Base-by-base conservation (phyloP, 53 echinoderm and acorn worm genomes). In the Arbacia lixula region DNA sequence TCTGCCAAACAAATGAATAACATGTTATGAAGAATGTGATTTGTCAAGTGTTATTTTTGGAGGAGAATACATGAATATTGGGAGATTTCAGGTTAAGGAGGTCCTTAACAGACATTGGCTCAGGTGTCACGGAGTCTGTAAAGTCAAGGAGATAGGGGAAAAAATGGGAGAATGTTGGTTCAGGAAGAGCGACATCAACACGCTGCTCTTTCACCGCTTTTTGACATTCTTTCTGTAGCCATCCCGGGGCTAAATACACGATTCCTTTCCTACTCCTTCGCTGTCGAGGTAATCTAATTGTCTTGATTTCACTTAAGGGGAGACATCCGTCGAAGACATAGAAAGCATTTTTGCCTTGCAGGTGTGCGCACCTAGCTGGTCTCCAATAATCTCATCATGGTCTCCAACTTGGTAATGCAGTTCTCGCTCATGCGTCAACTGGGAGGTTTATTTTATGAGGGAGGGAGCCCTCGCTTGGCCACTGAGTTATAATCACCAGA, bases 281-380 rank as follows among this genome's bases (percentile, higher is more conserved):
- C 69, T 43, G 26, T 21, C 40, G 40, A 40, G 41, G 28, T 69
- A 41, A 69, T 69, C 43, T 69, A 69, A 69, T 69, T 69, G 69
- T 69, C 69, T 69, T 41, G 27, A 69, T 69, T 43, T 69, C 69
- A 69, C 42, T 69, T 69, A 43, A 69, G 41, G 14, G 42, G 27
- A 28, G 43, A 32, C 27, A 28, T 41, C 24, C 43, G 14, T 43
- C 27, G 27, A 17, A 69, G 19, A 43, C 22, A 69, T 69, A 26
- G 43, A 27, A 69, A 69, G 40, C 27, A 6, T 24, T 27, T 69
- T 43, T 41, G 14, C 26, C 69, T 29, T 69, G 12, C 1, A 25
- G 69, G 43, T 41, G 19, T 3, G 46, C 10, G 43, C 69, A 69
- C 69, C 69, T 69, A 42, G 69, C 42, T 41, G 24, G 24, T 42